Evolutionary conservation across 1,140 invertebrate species (phyloP), one percentile per base, ranked within the genome.

Genomic region (Aricia agestis): DNA sequence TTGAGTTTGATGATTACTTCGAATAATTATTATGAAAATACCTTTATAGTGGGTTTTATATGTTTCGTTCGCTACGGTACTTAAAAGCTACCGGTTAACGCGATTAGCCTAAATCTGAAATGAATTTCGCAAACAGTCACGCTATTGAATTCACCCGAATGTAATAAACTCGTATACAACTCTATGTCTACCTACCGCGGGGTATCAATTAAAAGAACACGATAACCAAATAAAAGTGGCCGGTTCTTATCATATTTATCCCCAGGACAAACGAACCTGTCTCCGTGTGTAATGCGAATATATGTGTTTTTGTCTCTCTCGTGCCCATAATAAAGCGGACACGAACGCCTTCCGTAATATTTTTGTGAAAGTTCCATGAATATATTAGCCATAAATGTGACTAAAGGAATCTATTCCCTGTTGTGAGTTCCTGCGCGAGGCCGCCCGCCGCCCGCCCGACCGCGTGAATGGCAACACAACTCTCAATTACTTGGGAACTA

Each of bases 311-410:
- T 66, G 61, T 72, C 65, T 72, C 73, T 81, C 76, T 76, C 76
- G 74, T 81, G 72, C 79, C 80, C 78, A 79, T 85, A 87, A 85
- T 81, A 85, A 83, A 82, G 76, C 80, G 78, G 82, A 76, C 77
- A 76, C 78, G 80, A 82, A 76, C 79, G 75, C 74, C 79, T 82
- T 82, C 81, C 73, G 80, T 86, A 83, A 89, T 87, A 90, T 90
- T 90, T 88, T 90, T 86, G 84, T 82, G 83, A 86, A 87, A 87
- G 74, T 88, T 90, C 86, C 86, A 90, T 90, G 88, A 90, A 90
- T 90, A 90, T 89, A 89, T 90, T 90, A 90, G 88, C 86, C 83
- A 90, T 90, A 89, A 89, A 88, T 87, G 88, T 89, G 86, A 84
- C 83, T 90, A 88, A 87, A 85, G 85, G 81, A 89, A 90, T 86